Evolutionary conservation across 2,113 vertebrate genomes (phyloP).

Genomic region (Melanocharis versteri): DNA sequence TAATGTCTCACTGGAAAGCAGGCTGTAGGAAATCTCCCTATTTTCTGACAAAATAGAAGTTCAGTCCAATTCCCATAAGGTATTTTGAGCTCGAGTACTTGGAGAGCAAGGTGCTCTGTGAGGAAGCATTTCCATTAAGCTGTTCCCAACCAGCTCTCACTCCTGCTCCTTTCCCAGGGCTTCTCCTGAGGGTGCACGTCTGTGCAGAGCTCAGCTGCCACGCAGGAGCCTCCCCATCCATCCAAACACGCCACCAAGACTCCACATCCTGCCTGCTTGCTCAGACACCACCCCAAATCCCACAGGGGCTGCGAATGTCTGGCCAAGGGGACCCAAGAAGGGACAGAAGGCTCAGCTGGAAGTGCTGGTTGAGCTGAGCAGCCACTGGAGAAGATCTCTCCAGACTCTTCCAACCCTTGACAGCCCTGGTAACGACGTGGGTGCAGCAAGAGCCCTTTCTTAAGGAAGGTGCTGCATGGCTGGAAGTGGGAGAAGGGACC

Average conservation of each 20-base stretch:
- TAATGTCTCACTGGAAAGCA: neutral
- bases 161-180: neutral
- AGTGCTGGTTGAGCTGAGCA: neutral
- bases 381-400: neutral
- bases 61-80: neutral
- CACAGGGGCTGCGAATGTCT: neutral
- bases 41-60: neutral
- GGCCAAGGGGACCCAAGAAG: too few species aligned
- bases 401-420: neutral
- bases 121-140: neutral
- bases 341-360: neutral
- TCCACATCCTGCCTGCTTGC: neutral
- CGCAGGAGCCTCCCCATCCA: neutral
- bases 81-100: neutral
- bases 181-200: neutral
- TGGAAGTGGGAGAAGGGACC: neutral
- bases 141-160: neutral
- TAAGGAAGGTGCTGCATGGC: neutral
- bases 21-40: neutral
- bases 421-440: rapidly evolving
- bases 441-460: neutral
- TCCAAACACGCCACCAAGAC: neutral
- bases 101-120: rapidly evolving
- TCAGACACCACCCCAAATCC: neutral
- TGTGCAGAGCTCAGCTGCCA: neutral